Percentiles rank a stretch among this genome's conserved stretches.
Evolutionary conservation across 2,888 invertebrate species (phyloP).

Genomic region (Hydroisotoma schaefferi): DNA sequence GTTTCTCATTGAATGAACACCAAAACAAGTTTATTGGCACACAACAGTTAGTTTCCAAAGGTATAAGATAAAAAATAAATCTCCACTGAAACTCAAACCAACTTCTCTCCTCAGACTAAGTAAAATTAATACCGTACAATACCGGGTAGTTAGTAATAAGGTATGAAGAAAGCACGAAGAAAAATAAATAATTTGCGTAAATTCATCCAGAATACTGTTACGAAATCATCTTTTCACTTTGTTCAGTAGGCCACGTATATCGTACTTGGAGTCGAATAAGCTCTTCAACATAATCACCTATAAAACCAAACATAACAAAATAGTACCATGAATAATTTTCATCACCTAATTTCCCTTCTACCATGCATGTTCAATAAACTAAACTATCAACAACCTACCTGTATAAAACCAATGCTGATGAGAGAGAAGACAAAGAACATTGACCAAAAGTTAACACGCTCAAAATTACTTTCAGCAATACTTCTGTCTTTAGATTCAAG

Average conservation of each 20-base stretch:
- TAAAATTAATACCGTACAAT: no score
- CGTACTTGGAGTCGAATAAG: constrained; percentile 62
- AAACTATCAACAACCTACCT: constrained; percentile 49
- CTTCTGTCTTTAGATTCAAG: constrained; percentile 78
- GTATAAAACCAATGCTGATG: constrained; percentile 66
- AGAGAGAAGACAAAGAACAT: constrained; percentile 69
- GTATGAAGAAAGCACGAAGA: no score
- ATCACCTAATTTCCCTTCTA: no score
- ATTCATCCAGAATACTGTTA: no score
- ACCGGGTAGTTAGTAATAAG: no score
- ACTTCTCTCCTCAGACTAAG: no score
- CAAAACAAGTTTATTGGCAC: no score
- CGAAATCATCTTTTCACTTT: constrained; percentile 7
- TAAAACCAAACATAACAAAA: constrained; percentile 20
- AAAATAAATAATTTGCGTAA: no score
- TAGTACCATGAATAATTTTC: constrained; percentile 5
- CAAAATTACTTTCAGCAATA: constrained; percentile 73
- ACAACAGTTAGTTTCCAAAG: no score
- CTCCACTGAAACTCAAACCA: no score
- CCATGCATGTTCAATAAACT: background rate
- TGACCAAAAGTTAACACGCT: constrained; percentile 76
- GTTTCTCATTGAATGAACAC: no score
- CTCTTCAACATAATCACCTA: constrained; percentile 75
- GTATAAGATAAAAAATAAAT: no score
- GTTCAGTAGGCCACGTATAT: constrained; percentile 9